Evolutionary conservation across 2,888 invertebrate genomes (phyloP), one percentile per base, ranked within the genome.

Genomic region (Terebella lapidaria): DNA sequence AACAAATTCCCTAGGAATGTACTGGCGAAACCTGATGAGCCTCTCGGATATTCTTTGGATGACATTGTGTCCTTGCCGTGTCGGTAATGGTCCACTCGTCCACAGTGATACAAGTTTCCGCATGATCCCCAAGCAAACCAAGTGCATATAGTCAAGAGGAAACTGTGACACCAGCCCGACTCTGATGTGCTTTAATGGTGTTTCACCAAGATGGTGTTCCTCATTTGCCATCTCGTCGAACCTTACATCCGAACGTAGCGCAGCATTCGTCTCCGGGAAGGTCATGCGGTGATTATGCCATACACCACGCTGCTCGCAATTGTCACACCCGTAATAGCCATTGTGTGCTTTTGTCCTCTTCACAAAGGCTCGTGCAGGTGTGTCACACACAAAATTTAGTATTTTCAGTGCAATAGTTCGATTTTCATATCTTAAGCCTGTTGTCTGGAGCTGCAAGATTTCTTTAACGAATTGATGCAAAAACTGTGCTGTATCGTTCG

Each of bases 281-380:
- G 35, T 51, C 35, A 60, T 42, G 22, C 54, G 5, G 29, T 45
- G 51, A n/a, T n/a, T n/a, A 10, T 58, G 18, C 52, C 56, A 61
- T 25, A 46, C 54, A 54, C 62, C 64, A n/a, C 24, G 27, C 49
- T 62, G 61, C 1, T 18, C 35, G 65, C 73, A 75, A 59, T 67
- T 71, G 18, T 71, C 70, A 66, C 74, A 74, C 18, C 71, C 70
- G 66, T 65, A 62, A 64, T 71, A 73, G 1, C 70, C 74, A 60
- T 54, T 70, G 58, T 72, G 71, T 3, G 67, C 65, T 63, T 73
- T 73, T 3, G 56, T 60, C 10, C 54, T 47, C 45, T 71, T 71
- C 3, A 76, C 63, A 68, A 67, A 72, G 20, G 67, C 63, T 61
- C 72, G 63, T 2, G 74, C 74, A 29, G 72, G 72, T 25, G 72